Evolutionary conservation across 2,888 invertebrate species (phyloP).

Genomic region (Acrocyrtus sp.): DNA sequence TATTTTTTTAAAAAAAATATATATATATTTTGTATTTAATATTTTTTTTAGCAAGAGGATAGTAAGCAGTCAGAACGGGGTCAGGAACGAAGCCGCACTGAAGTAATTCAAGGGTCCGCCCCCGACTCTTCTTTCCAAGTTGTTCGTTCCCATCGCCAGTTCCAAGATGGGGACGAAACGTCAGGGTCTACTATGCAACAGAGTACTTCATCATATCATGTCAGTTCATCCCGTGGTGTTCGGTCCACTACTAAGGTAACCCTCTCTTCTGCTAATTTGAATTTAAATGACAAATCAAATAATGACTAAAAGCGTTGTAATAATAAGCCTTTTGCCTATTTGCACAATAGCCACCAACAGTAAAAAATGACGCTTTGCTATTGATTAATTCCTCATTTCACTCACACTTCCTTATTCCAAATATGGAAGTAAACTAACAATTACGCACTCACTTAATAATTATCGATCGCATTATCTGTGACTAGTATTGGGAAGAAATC

Average conservation of each 20-base stretch:
- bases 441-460: slow-evolving; percentile 1
- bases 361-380: too few species aligned
- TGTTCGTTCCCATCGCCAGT: slow-evolving; percentile 60
- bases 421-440: slow-evolving; percentile 24
- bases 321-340: neutral
- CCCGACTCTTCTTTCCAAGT: slow-evolving; percentile 63
- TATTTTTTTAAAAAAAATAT: too few species aligned
- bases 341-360: neutral
- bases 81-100: slow-evolving; percentile 61
- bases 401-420: slow-evolving; percentile 16
- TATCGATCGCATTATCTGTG: too few species aligned
- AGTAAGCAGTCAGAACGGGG: slow-evolving; percentile 59
- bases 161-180: slow-evolving; percentile 57
- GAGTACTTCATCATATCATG: slow-evolving; percentile 61
- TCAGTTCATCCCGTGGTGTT: slow-evolving; percentile 61
- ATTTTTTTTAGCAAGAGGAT: slow-evolving; percentile 62
- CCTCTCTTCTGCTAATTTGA: neutral
- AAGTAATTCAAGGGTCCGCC: slow-evolving; percentile 63
- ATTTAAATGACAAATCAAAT: neutral
- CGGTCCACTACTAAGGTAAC: slow-evolving; percentile 62
- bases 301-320: too few species aligned
- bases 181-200: slow-evolving; percentile 54
- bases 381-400: slow-evolving; percentile 18
- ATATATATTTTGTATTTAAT: too few species aligned
- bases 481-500: too few species aligned